Percentiles rank a stretch among this genome's conserved stretches.
Conservation (phyloP, 2,888 invertebrate genomes). For the Tyria jacobaeae region DNA sequence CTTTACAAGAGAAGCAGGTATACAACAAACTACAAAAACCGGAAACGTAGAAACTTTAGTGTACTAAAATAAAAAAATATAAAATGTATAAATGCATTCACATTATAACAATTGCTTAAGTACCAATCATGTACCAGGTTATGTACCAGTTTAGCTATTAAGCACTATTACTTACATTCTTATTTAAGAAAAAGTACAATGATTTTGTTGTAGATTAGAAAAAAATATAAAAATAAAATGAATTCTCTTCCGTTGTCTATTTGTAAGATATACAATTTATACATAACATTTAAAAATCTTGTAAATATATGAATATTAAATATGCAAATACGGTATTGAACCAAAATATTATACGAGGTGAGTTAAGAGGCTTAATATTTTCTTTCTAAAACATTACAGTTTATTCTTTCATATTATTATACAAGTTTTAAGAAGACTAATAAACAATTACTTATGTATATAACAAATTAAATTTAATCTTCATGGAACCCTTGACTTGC, state of each 20-base stretch:
- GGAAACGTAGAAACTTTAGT: constrained; percentile 72
- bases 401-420: too few relatives aligned
- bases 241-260: neutral
- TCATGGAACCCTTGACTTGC: neutral
- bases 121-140: too few relatives aligned
- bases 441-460: too few relatives aligned
- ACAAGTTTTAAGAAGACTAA: too few relatives aligned
- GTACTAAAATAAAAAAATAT: constrained; percentile 55
- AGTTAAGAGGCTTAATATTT: neutral
- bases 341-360: neutral
- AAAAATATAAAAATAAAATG: too few relatives aligned
- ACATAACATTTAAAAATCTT: neutral
- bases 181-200: neutral
- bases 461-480: too few relatives aligned
- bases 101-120: too few relatives aligned
- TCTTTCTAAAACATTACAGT: neutral
- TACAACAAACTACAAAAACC: constrained; percentile 72
- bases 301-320: neutral
- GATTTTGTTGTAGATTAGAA: too few relatives aligned
- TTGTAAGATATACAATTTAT: neutral
- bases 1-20: constrained; percentile 73
- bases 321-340: too few relatives aligned
- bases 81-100: too few relatives aligned
- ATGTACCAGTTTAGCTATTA: too few relatives aligned
- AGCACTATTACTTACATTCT: neutral